phyloP scores from a whole-genome alignment of 2,113 vertebrate genomes.

The Myotis yumanensis region DNA sequence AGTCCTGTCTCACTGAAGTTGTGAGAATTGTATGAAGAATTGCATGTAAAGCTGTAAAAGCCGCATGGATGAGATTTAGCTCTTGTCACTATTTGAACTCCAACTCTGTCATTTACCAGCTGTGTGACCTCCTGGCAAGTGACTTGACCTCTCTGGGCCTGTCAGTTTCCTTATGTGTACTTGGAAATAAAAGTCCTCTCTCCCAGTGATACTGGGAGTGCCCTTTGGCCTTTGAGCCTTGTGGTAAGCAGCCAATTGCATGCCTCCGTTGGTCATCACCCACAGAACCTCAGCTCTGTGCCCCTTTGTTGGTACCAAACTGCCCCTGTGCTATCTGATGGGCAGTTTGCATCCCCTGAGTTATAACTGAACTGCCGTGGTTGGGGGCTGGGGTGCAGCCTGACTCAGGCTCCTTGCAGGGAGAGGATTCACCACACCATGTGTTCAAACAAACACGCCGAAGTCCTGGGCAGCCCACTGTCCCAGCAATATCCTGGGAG shows the following conservation, averaged over 20 bases:
- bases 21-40: not conserved
- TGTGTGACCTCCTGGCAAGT: not conserved
- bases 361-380: not conserved
- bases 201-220: not conserved
- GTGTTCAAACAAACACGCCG: not conserved
- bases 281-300: not conserved
- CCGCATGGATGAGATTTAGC: not conserved
- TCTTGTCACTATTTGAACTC: not conserved
- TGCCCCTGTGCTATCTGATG: not conserved
- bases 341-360: not conserved
- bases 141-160: not conserved
- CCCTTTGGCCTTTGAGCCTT: not conserved
- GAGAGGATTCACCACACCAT: not conserved
- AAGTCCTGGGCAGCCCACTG: rapidly evolving
- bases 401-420: not conserved
- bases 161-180: not conserved
- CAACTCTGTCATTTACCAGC: not conserved
- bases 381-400: not conserved
- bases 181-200: not conserved
- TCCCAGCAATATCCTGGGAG: not conserved
- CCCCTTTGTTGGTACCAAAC: not conserved
- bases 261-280: not conserved
- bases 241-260: not conserved
- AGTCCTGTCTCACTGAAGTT: not conserved
- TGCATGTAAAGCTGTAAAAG: not conserved